These are phyloP conservation scores for Elgaria multicarinata DNA, from an alignment of 2,113 vertebrate species.

Conservation along the genomic window DNA sequence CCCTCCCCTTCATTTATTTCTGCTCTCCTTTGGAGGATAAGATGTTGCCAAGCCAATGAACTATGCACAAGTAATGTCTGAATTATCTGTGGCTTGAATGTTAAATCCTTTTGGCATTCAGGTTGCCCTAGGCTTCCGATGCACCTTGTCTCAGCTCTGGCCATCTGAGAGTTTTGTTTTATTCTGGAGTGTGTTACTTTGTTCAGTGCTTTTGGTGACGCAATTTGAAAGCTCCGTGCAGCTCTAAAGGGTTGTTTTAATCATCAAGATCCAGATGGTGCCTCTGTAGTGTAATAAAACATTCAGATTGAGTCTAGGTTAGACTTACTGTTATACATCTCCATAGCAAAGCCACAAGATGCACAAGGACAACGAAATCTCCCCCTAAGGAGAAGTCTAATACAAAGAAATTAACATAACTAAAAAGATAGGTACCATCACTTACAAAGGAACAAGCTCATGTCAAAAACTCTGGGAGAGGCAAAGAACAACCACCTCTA, in stretches of 20 bases:
- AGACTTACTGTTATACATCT: conserved; percentile 23
- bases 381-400: not conserved
- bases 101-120: conserved; percentile 11
- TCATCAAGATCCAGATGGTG: conserved; percentile 23
- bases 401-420: not conserved
- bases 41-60: conserved; percentile 19
- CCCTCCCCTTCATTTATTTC: conserved; percentile 34
- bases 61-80: conserved; percentile 18
- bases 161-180: not conserved
- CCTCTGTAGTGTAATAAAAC: conserved; percentile 11
- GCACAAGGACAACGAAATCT: not conserved
- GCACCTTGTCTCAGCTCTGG: not conserved
- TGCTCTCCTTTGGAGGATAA: conserved; percentile 44
- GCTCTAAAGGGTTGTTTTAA: conserved; percentile 14
- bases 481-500: not conserved
- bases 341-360: not conserved
- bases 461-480: not conserved
- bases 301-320: conserved; percentile 21
- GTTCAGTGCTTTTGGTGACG: not conserved
- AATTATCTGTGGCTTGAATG: conserved; percentile 29
- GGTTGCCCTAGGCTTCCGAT: conserved; percentile 29
- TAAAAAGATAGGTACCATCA: conserved; percentile 6
- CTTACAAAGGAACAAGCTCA: not conserved
- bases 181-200: conserved; percentile 8
- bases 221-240: conserved; percentile 16